Base-by-base conservation (phyloP, 1,140 invertebrate species). In the Ceratosolen solmsi region DNA sequence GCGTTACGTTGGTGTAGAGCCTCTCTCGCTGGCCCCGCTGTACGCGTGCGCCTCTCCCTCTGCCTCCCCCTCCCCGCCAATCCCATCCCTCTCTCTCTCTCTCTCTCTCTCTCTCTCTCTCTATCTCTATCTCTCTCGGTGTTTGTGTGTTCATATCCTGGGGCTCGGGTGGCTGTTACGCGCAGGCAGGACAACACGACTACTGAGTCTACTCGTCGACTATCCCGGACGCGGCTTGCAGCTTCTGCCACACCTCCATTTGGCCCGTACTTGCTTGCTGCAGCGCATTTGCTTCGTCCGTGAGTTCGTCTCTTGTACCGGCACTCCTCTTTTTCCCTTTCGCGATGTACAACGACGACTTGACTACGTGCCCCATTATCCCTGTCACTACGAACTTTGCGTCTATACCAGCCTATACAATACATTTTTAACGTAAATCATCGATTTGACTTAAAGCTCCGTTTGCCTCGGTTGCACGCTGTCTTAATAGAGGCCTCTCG, bases 351-450 rank as follows among this genome's bases (percentile, higher is more conserved):
- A 15, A 54, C 51, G 51, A 54, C 51, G 13, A 4, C 51, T 22
- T 54, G 13, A 3, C 20, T 22, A n/a, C n/a, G n/a, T n/a, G n/a
- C n/a, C n/a, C n/a, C n/a, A n/a, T n/a, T n/a, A n/a, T n/a, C n/a
- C n/a, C n/a, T n/a, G n/a, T n/a, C n/a, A n/a, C n/a, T n/a, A n/a
- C n/a, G n/a, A n/a, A n/a, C n/a, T n/a, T n/a, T n/a, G n/a, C n/a
- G n/a, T n/a, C 30, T 63, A 3, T 33, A 20, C 60, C 9, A 63
- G 60, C 60, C 33, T 33, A 20, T 20, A n/a, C 36, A n/a, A 68
- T 68, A 38, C 63, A 68, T 68, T 11, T 68, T 68, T 68, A 30
- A 68, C 63, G 63, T 11, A 1, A 30, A 68, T n/a, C 63, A 68
- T 68, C 33, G 63, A 68, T 68, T 68, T 33, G 63, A 38, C 63